Conservation (phyloP, 1,140 invertebrate species). For the Panagrolaimus sp. region DNA sequence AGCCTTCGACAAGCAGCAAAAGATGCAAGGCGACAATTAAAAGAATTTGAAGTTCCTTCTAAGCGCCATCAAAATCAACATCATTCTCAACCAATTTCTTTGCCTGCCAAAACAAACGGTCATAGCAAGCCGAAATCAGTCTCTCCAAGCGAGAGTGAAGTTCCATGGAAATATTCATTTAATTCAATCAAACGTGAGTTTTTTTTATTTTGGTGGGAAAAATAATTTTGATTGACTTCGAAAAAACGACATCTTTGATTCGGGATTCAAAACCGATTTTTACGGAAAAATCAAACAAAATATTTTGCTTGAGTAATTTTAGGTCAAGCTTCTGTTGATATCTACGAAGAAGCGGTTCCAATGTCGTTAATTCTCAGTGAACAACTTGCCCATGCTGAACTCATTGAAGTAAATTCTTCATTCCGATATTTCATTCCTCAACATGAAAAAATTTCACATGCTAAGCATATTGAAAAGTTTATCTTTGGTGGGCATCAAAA, state of each 20-base stretch:
- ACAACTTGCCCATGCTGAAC: conserved; percentile 14
- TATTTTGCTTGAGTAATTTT: background rate
- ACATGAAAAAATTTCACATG: background rate
- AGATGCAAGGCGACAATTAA: background rate
- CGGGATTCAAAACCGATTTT: background rate
- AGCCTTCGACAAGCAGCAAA: background rate
- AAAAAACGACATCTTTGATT: background rate
- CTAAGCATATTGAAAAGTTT: conserved; percentile 18
- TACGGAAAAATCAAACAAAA: background rate
- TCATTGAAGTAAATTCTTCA: background rate
- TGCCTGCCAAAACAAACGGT: no score
- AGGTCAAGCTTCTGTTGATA: background rate
- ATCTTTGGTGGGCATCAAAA: conserved; percentile 23
- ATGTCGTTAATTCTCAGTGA: conserved; percentile 15
- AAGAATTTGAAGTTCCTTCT: no score
- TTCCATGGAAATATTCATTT: background rate
- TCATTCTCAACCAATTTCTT: no score
- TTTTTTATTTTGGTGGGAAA: background rate
- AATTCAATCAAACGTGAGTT: background rate
- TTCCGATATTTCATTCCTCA: conserved; percentile 20
- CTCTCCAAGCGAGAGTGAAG: background rate
- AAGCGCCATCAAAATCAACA: no score
- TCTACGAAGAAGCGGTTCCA: conserved; percentile 30
- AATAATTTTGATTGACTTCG: background rate
- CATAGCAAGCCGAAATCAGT: no score